Percentiles rank a stretch among this genome's conserved stretches.
Evolutionary conservation across 2,888 invertebrate species (phyloP).

Genomic region (Apomyelois bistriatella): DNA sequence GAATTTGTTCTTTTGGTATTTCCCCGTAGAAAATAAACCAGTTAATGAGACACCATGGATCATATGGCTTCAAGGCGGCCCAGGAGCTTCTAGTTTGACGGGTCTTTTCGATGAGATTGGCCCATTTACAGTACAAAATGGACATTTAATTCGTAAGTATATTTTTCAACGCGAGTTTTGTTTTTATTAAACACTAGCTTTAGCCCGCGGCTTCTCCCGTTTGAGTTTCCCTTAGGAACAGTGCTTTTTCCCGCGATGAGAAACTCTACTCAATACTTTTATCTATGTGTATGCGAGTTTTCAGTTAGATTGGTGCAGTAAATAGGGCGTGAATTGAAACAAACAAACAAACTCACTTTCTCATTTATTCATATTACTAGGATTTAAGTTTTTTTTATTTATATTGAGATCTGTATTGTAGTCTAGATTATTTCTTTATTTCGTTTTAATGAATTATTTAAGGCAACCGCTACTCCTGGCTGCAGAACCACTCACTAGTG

Average conservation of each 20-base stretch:
- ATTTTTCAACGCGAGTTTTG: slow-evolving; percentile 10
- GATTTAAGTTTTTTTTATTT: no score
- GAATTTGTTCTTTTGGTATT: slow-evolving; percentile 93
- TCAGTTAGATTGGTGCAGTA: no score
- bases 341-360: no score
- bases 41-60: slow-evolving; percentile 82
- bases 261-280: no score
- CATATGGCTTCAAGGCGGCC: slow-evolving; percentile 95
- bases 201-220: no score
- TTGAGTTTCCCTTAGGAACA: no score
- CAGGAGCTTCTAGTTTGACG: slow-evolving; percentile 84
- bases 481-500: slow-evolving; percentile 78
- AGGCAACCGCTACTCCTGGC: slow-evolving; percentile 79
- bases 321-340: no score
- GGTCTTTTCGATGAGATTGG: slow-evolving; percentile 70
- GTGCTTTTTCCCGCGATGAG: no score
- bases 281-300: no score
- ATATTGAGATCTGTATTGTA: no score
- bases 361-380: no score
- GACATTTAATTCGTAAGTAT: slow-evolving; percentile 38
- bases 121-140: slow-evolving; percentile 41
- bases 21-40: slow-evolving; percentile 77
- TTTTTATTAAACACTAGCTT: no score
- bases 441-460: slow-evolving; percentile 17
- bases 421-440: neutral